These are phyloP conservation scores for Cercocebus atys DNA, from an alignment of 2,113 vertebrate genomes.

Conservation along the genomic window DNA sequence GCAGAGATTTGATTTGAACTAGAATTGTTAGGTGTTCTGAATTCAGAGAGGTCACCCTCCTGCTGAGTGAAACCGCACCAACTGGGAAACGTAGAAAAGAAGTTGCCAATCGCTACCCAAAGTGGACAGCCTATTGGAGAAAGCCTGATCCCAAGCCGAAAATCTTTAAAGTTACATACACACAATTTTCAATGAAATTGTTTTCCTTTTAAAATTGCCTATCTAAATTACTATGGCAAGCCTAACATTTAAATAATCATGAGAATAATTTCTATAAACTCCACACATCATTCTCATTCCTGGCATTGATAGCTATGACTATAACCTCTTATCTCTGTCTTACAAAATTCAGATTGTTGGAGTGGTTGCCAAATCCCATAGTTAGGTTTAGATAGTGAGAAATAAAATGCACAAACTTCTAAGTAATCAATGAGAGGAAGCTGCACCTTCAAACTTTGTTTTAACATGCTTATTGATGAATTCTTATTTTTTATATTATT, in stretches of 20 bases:
- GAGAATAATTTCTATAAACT: not conserved
- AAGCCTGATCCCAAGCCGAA: constrained; percentile 19
- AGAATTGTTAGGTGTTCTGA: constrained; percentile 47
- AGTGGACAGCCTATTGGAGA: constrained; percentile 16
- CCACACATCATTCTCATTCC: not conserved
- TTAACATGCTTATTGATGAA: not conserved
- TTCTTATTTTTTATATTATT: constrained; percentile 50
- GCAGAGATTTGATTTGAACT: not conserved
- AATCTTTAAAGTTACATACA: constrained; percentile 42
- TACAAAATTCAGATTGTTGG: constrained; percentile 5
- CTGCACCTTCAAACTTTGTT: not conserved
- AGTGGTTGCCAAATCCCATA: not conserved
- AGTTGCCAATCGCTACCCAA: constrained; percentile 6
- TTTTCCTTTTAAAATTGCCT: not conserved
- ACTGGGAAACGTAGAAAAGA: constrained; percentile 57
- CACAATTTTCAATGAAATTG: constrained; percentile 12
- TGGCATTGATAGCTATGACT: not conserved
- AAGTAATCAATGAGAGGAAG: not conserved
- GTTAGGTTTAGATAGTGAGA: not conserved
- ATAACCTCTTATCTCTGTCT: not conserved
- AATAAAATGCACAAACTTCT: constrained; percentile 34
- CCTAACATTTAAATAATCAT: not conserved
- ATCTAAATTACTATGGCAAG: not conserved
- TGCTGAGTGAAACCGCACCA: constrained; percentile 49
- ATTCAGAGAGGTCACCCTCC: not conserved